These are phyloP conservation scores for Neosilurus hyrtlii DNA, from an alignment of 2,797 vertebrate species.

Conservation along the genomic window DNA sequence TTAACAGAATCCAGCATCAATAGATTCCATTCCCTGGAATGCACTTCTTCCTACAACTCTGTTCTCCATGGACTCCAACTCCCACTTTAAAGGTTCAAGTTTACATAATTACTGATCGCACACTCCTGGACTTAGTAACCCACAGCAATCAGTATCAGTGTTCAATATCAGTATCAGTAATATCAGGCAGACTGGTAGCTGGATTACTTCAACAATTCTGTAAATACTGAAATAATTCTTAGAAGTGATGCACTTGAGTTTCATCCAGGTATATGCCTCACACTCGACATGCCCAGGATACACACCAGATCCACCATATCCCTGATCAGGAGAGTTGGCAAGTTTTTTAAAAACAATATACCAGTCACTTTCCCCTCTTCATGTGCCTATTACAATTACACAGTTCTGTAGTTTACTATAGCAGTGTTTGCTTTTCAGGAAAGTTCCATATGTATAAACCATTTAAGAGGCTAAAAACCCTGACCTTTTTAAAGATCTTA, in stretches of 20 bases:
- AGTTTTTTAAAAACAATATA: background rate
- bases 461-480: background rate
- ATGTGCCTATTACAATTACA: background rate
- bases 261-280: background rate
- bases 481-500: background rate
- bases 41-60: too few relatives aligned
- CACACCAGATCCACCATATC: background rate
- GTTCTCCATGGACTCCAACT: too few relatives aligned
- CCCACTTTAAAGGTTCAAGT: too few relatives aligned
- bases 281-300: background rate
- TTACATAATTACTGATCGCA: too few relatives aligned
- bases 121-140: too few relatives aligned
- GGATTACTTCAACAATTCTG: background rate
- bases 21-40: too few relatives aligned
- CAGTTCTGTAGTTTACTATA: background rate
- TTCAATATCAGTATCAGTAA: too few relatives aligned
- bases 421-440: background rate
- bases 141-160: too few relatives aligned
- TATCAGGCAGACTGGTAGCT: background rate
- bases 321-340: background rate
- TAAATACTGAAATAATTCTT: background rate
- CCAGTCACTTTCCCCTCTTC: background rate
- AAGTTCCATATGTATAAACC: background rate
- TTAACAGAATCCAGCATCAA: too few relatives aligned
- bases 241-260: too few relatives aligned